These are phyloP conservation scores for Leptopilina myrica DNA, from an alignment of 2,888 invertebrate species.

Conservation along the genomic window DNA sequence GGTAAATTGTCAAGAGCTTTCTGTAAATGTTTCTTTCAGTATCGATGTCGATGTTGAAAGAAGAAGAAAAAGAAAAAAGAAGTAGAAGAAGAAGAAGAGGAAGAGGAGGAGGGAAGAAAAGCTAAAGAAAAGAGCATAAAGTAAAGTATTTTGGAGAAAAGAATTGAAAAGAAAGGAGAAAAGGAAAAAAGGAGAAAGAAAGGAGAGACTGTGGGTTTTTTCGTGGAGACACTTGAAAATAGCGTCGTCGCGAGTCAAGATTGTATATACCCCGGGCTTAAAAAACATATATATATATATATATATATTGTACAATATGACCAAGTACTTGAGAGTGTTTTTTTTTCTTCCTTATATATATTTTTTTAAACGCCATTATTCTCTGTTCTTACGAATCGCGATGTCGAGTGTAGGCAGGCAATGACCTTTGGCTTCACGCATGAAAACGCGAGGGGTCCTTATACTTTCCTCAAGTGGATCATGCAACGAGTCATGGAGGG, in stretches of 20 bases:
- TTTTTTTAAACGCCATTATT: conserved; percentile 64
- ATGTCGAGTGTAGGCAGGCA: conserved; percentile 68
- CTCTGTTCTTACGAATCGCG: conserved; percentile 67
- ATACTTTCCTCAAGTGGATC: conserved; percentile 62
- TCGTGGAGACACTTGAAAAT: conserved; percentile 65
- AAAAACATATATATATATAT: conserved; percentile 49
- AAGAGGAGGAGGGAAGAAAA: conserved; percentile 14
- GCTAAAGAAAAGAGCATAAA: conserved; percentile 14
- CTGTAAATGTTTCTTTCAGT: conserved; percentile 68
- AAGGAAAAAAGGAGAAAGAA: conserved; percentile 15
- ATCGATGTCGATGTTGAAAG: conserved; percentile 63
- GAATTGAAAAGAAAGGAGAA: too few species aligned
- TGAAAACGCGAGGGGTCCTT: conserved; percentile 63
- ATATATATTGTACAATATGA: conserved; percentile 55
- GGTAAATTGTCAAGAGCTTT: conserved; percentile 63
- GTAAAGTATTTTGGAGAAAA: conserved; percentile 26
- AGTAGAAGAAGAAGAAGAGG: neutral
- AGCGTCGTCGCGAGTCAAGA: conserved; percentile 68
- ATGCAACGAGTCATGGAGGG: conserved; percentile 47
- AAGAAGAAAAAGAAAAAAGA: neutral
- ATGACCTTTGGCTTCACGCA: conserved; percentile 67
- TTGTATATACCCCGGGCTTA: conserved; percentile 60
- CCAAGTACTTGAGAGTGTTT: conserved; percentile 50
- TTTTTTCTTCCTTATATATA: conserved; percentile 39
- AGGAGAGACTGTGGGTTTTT: conserved; percentile 56